Conservation (phyloP, 2,113 vertebrate species). For the Notothenia coriiceps region DNA sequence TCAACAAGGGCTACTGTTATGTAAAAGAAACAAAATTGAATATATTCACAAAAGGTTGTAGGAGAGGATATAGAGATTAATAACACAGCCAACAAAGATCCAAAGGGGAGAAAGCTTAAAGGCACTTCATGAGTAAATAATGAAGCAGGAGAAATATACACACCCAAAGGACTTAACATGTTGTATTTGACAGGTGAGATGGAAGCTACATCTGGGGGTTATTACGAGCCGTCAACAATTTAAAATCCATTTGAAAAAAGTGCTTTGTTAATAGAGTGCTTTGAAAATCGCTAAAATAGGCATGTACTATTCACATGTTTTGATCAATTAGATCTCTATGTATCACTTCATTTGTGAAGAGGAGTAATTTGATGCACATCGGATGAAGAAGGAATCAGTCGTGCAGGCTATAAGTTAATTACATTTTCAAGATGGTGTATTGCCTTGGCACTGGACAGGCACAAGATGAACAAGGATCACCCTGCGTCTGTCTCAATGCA, state of each 20-base stretch:
- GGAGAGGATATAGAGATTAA: conserved; percentile 44
- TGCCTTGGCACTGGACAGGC: neutral
- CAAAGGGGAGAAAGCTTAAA: conserved; percentile 36
- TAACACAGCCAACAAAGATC: conserved; percentile 28
- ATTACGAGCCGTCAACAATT: conserved; percentile 11
- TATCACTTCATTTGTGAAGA: neutral
- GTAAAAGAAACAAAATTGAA: neutral
- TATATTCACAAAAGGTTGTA: conserved; percentile 14
- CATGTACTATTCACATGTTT: neutral
- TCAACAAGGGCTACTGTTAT: neutral
- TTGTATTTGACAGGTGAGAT: conserved; percentile 32
- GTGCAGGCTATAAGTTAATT: neutral
- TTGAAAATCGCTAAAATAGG: neutral
- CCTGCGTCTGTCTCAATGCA: neutral
- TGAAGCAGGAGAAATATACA: conserved; percentile 33
- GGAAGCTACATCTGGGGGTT: conserved; percentile 9
- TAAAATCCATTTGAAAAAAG: conserved; percentile 1
- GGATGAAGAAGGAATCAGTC: neutral
- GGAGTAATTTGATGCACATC: too few species aligned
- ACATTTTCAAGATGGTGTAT: neutral
- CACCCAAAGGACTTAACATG: conserved; percentile 12
- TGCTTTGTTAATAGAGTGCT: neutral
- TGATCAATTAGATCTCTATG: neutral
- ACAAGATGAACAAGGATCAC: neutral
- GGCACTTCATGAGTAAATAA: conserved; percentile 43